Conservation (phyloP, 2,888 invertebrate species). For the Clepsis dumicolana region DNA sequence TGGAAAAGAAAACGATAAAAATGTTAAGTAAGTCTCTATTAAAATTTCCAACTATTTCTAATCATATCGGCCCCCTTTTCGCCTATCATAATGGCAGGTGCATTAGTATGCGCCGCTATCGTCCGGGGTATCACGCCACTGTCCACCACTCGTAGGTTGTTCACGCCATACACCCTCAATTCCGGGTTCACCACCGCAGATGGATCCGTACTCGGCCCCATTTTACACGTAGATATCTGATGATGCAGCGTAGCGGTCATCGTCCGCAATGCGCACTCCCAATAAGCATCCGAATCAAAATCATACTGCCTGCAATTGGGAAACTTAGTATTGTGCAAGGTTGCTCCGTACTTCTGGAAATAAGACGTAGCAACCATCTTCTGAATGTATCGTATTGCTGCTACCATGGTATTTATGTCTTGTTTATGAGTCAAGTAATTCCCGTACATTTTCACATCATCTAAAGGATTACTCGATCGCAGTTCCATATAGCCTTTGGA, state of each 20-base stretch:
- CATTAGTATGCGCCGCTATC: constrained; percentile 88
- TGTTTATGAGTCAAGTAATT: constrained; percentile 89
- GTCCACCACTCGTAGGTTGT: constrained; percentile 88
- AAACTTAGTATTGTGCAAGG: constrained; percentile 81
- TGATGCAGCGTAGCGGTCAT: constrained; percentile 89
- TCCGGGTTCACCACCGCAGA: constrained; percentile 88
- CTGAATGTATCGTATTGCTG: constrained; percentile 85
- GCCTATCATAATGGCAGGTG: constrained; percentile 90
- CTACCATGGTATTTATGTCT: constrained; percentile 87
- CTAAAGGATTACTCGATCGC: constrained; percentile 87
- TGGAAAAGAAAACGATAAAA: neutral
- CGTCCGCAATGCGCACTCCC: constrained; percentile 88
- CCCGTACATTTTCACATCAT: constrained; percentile 89
- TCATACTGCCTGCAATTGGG: constrained; percentile 82
- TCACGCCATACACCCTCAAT: constrained; percentile 87
- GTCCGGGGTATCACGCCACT: constrained; percentile 89
- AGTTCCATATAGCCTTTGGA: constrained; percentile 89
- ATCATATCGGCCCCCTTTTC: constrained; percentile 90
- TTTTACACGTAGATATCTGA: constrained; percentile 89
- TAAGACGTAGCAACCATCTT: constrained; percentile 85
- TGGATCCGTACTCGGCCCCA: constrained; percentile 87
- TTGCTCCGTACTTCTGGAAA: constrained; percentile 87
- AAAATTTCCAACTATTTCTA: constrained; percentile 78
- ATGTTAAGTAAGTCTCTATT: constrained; percentile 33
- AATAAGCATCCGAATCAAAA: constrained; percentile 87